Evolutionary conservation across 2,113 vertebrate species (phyloP), one percentile per base, ranked within the genome.

Genomic region (Eclectus roratus): DNA sequence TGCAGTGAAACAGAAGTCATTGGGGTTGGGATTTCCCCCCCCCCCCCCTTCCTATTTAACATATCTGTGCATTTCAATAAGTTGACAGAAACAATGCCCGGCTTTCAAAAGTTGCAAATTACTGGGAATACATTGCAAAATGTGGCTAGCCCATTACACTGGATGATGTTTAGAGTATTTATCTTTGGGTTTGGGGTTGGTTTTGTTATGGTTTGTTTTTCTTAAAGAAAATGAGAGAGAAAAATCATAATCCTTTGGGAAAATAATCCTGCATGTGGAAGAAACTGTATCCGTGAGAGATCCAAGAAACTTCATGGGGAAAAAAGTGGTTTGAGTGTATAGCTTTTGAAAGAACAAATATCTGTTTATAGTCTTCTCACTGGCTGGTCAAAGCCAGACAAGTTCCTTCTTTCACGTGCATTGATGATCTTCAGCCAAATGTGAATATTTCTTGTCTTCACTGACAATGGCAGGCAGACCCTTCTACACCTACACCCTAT

Each of bases 41-140:
- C 37, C 37, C 37, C 37, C 37, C n/a, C n/a, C n/a, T n/a, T 33
- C 77, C 73, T 77, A 71, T 91, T 97, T 96, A 97, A 95, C 97
- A 90, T 95, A 93, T 91, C 92, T 72, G 77, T 90, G 96, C 95
- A 97, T 97, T 95, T 96, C 95, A 97, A 93, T 98, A 97, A 96
- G 80, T 87, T 55, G 61, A 91, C 85, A 97, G 89, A 91, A 96
- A 97, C 95, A 96, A 92, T 79, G 73, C 65, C 58, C 1, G 39
- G 82, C 92, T 97, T 95, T 94, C 76, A 88, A 94, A 93, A 96
- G 77, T 95, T 97, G 90, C 95, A 95, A 91, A 95, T 95, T 93
- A 88, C 76, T 68, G 76, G 64, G 55, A 94, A 95, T 82, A 89
- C 77, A 56, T 28, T 87, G 82, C 94, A 94, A 94, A 97, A 85